Base-by-base conservation (phyloP, 1,140 invertebrate genomes). In the Drosophila trapezifrons region DNA sequence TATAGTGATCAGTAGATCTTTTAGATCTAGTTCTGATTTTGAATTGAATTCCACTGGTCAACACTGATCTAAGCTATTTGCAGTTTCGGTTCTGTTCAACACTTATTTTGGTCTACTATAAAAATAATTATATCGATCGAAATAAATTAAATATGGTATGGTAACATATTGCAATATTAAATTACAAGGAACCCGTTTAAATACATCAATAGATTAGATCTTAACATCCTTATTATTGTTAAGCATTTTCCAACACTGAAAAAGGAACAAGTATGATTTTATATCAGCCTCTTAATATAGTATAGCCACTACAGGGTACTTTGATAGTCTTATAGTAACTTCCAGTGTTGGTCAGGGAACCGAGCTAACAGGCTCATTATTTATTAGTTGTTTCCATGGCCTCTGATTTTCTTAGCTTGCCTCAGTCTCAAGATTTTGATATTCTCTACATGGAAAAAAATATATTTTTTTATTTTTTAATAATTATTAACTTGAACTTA, bases 281-380 rank as follows among this genome's bases (percentile, higher is more conserved):
- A 17, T n/a, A n/a, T n/a, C n/a, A n/a, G n/a, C n/a, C n/a, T n/a
- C n/a, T n/a, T n/a, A n/a, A n/a, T n/a, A n/a, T n/a, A n/a, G n/a
- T n/a, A n/a, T n/a, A n/a, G n/a, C n/a, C n/a, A n/a, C n/a, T 49
- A 20, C 8, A 69, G 46, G 65, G 65, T 69, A 69, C 35, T 13
- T 13, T 15, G 0, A n/a, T 10, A 32, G 60, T 64, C 15, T 6
- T 13, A 18, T 5, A 37, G 10, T 8, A 10, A 40, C n/a, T 35
- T 9, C 18, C 9, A 15, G 46, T 27, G 27, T 42, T 69, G 65
- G 37, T 52, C 60, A 47, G n/a, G 13, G 20, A 43, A 12, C 37
- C 27, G 2, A 65, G 46, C 60, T 65, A 65, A 64, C 47, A 65
- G 52, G 65, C 65, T 65, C 60, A 69, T 69, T 69, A 69, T 65